phyloP scores from a whole-genome alignment of 2,797 vertebrate genomes.

The Perodicticus potto region DNA sequence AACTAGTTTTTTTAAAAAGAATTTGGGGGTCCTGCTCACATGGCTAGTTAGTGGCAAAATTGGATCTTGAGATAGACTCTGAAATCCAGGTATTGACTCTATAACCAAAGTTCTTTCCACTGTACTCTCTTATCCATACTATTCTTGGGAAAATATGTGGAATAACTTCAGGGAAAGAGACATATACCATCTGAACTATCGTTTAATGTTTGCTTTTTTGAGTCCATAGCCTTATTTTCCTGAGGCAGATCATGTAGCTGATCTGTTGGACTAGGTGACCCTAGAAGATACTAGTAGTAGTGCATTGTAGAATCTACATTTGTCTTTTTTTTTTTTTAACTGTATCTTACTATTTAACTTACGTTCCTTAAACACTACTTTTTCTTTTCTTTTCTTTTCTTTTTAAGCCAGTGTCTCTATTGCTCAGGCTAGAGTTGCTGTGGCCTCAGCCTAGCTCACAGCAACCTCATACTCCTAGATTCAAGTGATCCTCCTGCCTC shows the following conservation, averaged over 20 bases:
- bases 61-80: slow-evolving; percentile 39
- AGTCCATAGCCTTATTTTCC: slow-evolving; percentile 32
- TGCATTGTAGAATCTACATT: slow-evolving; percentile 5
- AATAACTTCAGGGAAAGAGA: slow-evolving; percentile 32
- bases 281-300: slow-evolving; percentile 32
- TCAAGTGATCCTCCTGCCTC: no score
- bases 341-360: neutral
- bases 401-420: no score
- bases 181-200: neutral
- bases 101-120: neutral
- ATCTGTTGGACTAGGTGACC: neutral
- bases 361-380: neutral
- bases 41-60: slow-evolving; percentile 36
- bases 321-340: neutral
- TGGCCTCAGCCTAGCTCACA: no score
- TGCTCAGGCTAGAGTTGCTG: no score
- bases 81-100: slow-evolving; percentile 30
- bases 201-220: slow-evolving; percentile 16
- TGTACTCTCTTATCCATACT: neutral
- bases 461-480: no score
- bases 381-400: no score
- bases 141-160: slow-evolving; percentile 58
- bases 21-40: slow-evolving; percentile 1
- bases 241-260: neutral
- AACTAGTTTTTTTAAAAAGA: neutral